Conservation (phyloP, 2,888 invertebrate species). For the Thera britannica region DNA sequence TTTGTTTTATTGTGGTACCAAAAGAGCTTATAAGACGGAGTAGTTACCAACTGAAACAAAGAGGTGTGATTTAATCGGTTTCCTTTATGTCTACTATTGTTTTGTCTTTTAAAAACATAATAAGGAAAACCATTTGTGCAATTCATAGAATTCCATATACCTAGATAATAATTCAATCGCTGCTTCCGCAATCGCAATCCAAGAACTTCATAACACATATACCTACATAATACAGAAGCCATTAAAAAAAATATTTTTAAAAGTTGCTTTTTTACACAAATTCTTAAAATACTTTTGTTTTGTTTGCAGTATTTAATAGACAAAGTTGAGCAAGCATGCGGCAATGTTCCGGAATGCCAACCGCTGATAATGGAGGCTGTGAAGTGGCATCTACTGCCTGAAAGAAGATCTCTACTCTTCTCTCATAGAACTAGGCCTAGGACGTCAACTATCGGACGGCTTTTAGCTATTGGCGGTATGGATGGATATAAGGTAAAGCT, state of each 20-base stretch:
- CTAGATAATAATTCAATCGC: not conserved
- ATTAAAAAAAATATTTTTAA: not conserved
- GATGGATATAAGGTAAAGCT: slow-evolving; percentile 91
- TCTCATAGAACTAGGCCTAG: slow-evolving; percentile 93
- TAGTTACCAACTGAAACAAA: slow-evolving; percentile 1
- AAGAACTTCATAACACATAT: not conserved
- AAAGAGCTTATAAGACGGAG: slow-evolving; percentile 7
- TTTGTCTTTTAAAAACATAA: not conserved
- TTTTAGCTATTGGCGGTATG: slow-evolving; percentile 96
- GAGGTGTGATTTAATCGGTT: not conserved
- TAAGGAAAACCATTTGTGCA: too few relatives aligned
- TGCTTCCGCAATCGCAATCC: not conserved
- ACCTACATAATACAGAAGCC: not conserved
- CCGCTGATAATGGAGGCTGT: slow-evolving; percentile 96
- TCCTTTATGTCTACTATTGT: not conserved
- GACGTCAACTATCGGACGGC: slow-evolving; percentile 95
- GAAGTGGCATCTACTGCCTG: slow-evolving; percentile 96
- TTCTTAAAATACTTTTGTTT: not conserved
- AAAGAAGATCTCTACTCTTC: slow-evolving; percentile 90
- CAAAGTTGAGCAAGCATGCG: slow-evolving; percentile 89
- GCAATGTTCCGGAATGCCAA: slow-evolving; percentile 90
- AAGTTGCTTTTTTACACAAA: not conserved
- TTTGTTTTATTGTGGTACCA: slow-evolving; percentile 11
- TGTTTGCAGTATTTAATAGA: slow-evolving; percentile 92
- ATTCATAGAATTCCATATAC: too few relatives aligned